Evolutionary conservation across 1,140 invertebrate species (phyloP).

Genomic region (Wasmannia auropunctata): DNA sequence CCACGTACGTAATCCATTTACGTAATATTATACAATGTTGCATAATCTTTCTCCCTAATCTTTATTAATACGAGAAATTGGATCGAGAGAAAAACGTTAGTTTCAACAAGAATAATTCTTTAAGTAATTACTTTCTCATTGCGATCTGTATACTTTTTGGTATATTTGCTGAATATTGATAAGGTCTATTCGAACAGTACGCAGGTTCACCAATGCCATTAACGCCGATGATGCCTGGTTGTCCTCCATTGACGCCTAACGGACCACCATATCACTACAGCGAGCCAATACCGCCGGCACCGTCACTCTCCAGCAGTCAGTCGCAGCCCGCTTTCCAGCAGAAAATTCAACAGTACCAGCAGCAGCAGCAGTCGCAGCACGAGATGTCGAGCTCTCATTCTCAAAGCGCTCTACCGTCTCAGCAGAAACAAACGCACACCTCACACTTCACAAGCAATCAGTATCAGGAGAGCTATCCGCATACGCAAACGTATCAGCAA

Average conservation of each 20-base stretch:
- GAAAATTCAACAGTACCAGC: constrained; percentile 81
- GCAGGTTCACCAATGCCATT: constrained; percentile 83
- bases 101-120: background rate
- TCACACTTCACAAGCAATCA: constrained; percentile 81
- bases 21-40: background rate
- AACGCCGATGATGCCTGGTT: constrained; percentile 84
- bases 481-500: constrained; percentile 84
- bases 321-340: constrained; percentile 85
- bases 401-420: constrained; percentile 67
- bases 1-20: constrained; percentile 74
- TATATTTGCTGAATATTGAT: background rate
- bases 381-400: constrained; percentile 72
- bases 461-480: constrained; percentile 84
- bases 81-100: background rate
- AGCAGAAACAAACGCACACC: constrained; percentile 81
- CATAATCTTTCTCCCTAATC: background rate
- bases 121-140: background rate
- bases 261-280: constrained; percentile 84
- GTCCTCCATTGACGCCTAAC: constrained; percentile 82
- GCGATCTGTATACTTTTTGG: background rate
- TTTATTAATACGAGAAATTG: background rate
- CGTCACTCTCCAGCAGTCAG: constrained; percentile 86
- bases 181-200: constrained; percentile 70
- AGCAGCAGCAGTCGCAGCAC: constrained; percentile 75
- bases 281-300: constrained; percentile 83